Base-by-base conservation (phyloP, 2,888 invertebrate genomes). In the Prenolepis imparis region DNA sequence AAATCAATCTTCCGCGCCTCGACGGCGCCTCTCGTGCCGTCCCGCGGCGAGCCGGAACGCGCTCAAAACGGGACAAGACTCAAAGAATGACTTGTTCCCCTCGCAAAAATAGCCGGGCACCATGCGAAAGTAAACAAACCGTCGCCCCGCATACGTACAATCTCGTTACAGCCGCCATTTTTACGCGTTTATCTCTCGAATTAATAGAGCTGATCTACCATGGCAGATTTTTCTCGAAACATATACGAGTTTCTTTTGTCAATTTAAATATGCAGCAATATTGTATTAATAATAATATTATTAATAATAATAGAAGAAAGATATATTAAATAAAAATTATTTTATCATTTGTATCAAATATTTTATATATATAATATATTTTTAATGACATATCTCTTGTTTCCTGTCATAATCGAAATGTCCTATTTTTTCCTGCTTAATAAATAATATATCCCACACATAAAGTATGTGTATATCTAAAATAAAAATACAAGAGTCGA, bases 1-100 rank as follows among this genome's bases (percentile, higher is more conserved):
- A 70, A 78, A 78, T 78, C 78, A 72, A 78, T 78, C 72, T 78
- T 72, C 73, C 78, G 59, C 73, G 72, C 70, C 78, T 78, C 57
- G 70, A 44, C 39, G 70, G 78, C 78, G 78, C 70, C 55, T 52
- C 63, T n/a, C 41, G 0, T 21, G 78, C 3, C 78, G 57, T 41
- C 70, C 70, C 78, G 59, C 72, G 59, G 59, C 32, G 72, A 78
- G 57, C 59, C 59, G 59, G 59, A 72, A 59, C 78, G 59, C 15
- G 78, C 24, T 32, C 78, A 59, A 44, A 78, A 70, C 78, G 78
- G 36, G 73, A 78, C 73, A 59, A 72, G 59, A 21, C 59, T 78
- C 59, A 72, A 78, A 78, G 73, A 78, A 78, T 72, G 73, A 78
- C 73, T 78, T 78, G 78, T 78, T 78, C 59, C 59, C 59, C 21